Base-by-base conservation (phyloP, 2,113 vertebrate species). In the Bucco capensis region DNA sequence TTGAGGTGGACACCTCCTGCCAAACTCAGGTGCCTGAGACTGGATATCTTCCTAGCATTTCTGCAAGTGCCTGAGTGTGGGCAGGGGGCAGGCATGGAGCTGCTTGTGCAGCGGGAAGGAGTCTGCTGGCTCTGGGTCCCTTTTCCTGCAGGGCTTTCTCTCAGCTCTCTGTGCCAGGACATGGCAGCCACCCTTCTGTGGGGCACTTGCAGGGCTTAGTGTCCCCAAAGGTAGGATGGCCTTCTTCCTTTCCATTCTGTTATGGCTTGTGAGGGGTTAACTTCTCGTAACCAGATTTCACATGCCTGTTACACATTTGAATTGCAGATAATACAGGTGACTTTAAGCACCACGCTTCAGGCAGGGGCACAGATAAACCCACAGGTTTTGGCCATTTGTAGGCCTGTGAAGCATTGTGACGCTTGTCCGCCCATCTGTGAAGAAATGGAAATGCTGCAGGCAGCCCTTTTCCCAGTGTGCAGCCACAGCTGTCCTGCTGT, bases 31-130 rank as follows among this genome's bases (percentile, higher is more conserved):
- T 3, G 3, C 38, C 64, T 67, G 40, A 72, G 30, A 82, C 62
- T 38, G 7, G 50, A 81, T 23, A 4, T 62, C 38, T 69, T 76
- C 6, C 4, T 37, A 24, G 40, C 15, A 23, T 15, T 80, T 81
- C n/a, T 77, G 25, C 28, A 38, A 11, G 40, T 19, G 23, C 0
- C 0, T 37, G 40, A 54, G 30, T 42, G 10, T 65, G n/a, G 46
- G 30, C 46, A 54, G 75, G 24, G 57, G 81, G 33, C 77, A 42
- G 50, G 40, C 40, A 46, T 70, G 19, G 56, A 90, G 44, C 33
- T 74, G 35, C 25, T 35, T 79, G 46, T 44, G 69, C 72, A 38
- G 47, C 2, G 0, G 49, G 35, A 72, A 51, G 73, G n/a, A 42
- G 27, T 27, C 18, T 62, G 38, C 60, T 62, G 27, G 27, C 27